Evolutionary conservation across 2,113 vertebrate species (phyloP), one percentile per base, ranked within the genome.

Genomic region (Strix aluco): DNA sequence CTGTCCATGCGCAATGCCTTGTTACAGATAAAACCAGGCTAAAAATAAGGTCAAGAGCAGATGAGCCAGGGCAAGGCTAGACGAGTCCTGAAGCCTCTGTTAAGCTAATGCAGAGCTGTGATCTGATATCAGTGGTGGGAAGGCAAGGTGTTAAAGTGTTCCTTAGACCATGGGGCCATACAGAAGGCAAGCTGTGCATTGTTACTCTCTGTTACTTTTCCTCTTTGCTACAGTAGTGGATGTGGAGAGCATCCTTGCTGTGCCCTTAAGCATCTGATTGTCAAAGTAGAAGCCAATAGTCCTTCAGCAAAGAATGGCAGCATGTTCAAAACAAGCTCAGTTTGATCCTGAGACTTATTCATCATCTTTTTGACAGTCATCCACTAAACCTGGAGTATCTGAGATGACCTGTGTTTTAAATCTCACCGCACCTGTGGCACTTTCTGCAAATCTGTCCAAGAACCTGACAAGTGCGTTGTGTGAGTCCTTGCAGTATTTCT

Each of bases 41-140:
- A 93, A 81, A 93, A 91, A 94, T 74, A 90, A 87, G 42, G 51
- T 62, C 22, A 47, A 47, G 88, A 94, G 88, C 69, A 92, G 94
- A 81, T 92, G 93, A 87, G 78, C 36, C 85, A 40, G 94, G 88
- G 91, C 92, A 91, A 63, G 87, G 90, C 63, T 58, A 7, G 81
- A 20, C 87, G 49, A 84, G 88, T 17, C 81, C 77, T 1, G 19
- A 26, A 84, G 77, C 55, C 1, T 4, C 0, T 1, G 65, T 10
- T 93, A 96, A 87, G 92, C 46, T 36, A 40, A 9, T 0, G 4
- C 21, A 1, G 70, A 81, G 90, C 96, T 34, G 34, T 84, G 91
- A 93, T 52, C 69, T 80, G 36, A 22, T 36, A 52, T 93, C 92
- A 90, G 88, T 0, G 59, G 40, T 63, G 71, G 54, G 5, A 13